These are phyloP conservation scores for Athripsodes cinereus DNA, from an alignment of 2,888 invertebrate species.

Conservation along the genomic window DNA sequence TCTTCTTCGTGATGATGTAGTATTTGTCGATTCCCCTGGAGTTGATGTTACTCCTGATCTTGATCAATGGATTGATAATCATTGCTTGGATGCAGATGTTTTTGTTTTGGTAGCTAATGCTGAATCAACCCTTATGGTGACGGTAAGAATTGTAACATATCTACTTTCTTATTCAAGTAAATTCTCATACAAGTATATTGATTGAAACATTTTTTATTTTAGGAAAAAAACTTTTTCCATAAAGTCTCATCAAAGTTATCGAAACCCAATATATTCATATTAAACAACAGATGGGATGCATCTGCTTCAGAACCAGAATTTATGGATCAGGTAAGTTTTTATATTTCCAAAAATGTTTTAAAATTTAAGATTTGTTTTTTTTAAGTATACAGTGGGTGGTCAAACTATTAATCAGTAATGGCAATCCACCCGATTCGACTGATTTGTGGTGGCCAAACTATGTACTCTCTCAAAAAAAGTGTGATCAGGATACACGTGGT, in stretches of 20 bases:
- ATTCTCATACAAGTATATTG: background rate
- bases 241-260: constrained; percentile 95
- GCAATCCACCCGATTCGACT: no score
- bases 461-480: no score
- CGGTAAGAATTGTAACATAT: constrained; percentile 64
- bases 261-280: constrained; percentile 97
- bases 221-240: constrained; percentile 99
- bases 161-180: background rate
- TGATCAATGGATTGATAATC: constrained; percentile 98
- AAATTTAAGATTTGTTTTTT: no score
- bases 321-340: constrained; percentile 76
- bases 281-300: constrained; percentile 99
- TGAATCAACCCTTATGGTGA: constrained; percentile 97
- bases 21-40: constrained; percentile 97
- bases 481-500: no score
- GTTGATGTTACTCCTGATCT: constrained; percentile 98
- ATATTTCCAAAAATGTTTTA: background rate
- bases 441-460: no score
- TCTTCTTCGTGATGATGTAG: constrained; percentile 93
- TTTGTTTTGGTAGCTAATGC: constrained; percentile 99
- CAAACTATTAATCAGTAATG: no score
- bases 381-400: no score
- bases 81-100: constrained; percentile 98
- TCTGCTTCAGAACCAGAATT: constrained; percentile 94
- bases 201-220: constrained; percentile 32